phyloP scores from a whole-genome alignment of 1,140 invertebrate genomes.

The Drosophila kanapiae region DNA sequence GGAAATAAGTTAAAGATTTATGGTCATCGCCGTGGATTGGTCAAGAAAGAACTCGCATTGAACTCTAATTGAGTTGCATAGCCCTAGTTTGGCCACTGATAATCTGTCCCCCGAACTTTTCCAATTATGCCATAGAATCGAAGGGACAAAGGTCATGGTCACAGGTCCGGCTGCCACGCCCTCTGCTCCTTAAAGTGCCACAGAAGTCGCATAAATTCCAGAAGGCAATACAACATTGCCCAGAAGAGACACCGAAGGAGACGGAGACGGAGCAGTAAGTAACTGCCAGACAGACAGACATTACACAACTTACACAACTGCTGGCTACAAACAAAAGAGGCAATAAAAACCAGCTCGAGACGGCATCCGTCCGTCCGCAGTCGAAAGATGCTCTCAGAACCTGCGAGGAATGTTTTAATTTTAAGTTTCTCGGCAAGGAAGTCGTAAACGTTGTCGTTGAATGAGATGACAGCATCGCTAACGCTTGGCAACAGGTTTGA shows the following conservation, averaged over 20 bases:
- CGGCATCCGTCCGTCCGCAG: constrained; percentile 6
- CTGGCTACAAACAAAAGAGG: constrained; percentile 41
- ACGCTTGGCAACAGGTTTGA: not conserved
- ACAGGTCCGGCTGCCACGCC: constrained; percentile 12
- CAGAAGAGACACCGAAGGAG: not conserved
- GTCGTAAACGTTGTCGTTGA: not conserved
- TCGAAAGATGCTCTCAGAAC: constrained; percentile 29
- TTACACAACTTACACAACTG: constrained; percentile 54
- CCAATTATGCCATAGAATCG: constrained; percentile 61
- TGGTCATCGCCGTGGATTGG: constrained; percentile 4
- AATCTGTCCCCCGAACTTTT: constrained; percentile 47
- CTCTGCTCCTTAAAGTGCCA: constrained; percentile 25
- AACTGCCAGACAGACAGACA: constrained; percentile 44
- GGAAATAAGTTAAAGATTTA: constrained; percentile 36
- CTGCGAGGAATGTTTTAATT: constrained; percentile 75
- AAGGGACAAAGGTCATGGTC: constrained; percentile 8
- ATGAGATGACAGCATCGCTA: constrained; percentile 15
- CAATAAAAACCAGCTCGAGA: constrained; percentile 51
- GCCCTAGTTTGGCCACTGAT: constrained; percentile 9
- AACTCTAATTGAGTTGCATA: constrained; percentile 52
- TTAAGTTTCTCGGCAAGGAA: constrained; percentile 48
- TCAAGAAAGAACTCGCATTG: constrained; percentile 18
- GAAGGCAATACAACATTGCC: constrained; percentile 14
- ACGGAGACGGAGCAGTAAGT: constrained; percentile 31
- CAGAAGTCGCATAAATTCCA: constrained; percentile 61